These are phyloP conservation scores for Fratercula arctica DNA, from an alignment of 2,797 vertebrate species.

Conservation along the genomic window DNA sequence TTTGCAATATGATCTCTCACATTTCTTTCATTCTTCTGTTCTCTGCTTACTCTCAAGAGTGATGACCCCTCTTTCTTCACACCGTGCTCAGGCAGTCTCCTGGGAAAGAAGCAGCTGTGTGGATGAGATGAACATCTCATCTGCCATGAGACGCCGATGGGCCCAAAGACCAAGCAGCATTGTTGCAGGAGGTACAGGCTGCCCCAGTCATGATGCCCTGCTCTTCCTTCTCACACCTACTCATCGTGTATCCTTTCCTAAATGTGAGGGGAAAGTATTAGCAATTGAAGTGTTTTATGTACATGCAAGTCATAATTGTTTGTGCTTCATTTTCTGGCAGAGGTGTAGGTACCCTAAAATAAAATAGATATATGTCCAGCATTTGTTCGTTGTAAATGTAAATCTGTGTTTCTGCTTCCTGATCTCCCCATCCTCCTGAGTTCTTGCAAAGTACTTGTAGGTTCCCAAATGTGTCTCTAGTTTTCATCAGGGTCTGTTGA, in stretches of 20 bases:
- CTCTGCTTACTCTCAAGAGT: not conserved
- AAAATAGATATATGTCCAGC: not conserved
- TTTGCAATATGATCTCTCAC: not conserved
- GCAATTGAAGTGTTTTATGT: not conserved
- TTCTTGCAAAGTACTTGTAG: not conserved
- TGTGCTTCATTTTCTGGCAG: not conserved
- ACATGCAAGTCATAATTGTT: not conserved
- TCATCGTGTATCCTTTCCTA: not conserved
- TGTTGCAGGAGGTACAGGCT: not conserved
- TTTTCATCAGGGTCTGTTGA: not conserved
- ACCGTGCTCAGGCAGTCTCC: not conserved
- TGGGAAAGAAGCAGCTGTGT: not conserved
- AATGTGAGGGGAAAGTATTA: not conserved
- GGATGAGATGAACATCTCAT: not conserved
- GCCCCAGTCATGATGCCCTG: not conserved
- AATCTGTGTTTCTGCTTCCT: not conserved
- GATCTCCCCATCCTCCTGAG: not conserved
- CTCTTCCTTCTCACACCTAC: not conserved
- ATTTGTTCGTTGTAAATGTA: not conserved
- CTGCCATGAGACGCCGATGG: not conserved
- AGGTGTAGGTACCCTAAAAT: not conserved
- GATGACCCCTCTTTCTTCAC: not conserved
- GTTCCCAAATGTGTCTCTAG: not conserved
- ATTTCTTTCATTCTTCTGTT: not conserved
- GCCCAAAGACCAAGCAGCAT: not conserved